A percentile compares a stretch with the other conserved stretches of the same genome.
These are phyloP conservation scores for Mustela nigripes DNA, from an alignment of 2,113 vertebrate genomes.

Conservation along the genomic window DNA sequence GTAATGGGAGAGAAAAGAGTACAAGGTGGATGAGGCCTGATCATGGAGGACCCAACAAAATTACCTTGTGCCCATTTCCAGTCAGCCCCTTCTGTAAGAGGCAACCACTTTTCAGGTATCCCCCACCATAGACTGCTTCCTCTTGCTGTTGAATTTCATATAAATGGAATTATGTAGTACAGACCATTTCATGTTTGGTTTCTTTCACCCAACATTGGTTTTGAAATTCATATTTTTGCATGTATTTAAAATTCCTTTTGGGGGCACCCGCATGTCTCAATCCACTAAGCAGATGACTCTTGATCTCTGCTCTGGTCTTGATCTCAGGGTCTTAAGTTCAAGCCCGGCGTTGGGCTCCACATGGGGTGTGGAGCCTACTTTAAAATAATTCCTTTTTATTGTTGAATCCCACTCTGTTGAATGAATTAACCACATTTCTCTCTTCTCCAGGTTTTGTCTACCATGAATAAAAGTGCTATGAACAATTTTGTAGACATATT, in stretches of 20 bases:
- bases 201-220: not conserved
- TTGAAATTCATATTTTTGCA: not conserved
- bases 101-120: not conserved
- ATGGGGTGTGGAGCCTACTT: not conserved
- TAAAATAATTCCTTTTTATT: not conserved
- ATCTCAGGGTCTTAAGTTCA: not conserved
- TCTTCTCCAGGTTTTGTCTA: not conserved
- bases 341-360: not conserved
- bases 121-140: not conserved
- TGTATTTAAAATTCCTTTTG: not conserved
- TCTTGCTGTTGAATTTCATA: not conserved
- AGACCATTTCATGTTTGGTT: not conserved
- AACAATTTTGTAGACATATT: not conserved
- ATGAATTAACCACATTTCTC: not conserved
- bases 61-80: not conserved
- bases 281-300: not conserved
- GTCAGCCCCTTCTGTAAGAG: not conserved
- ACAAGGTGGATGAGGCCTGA: not conserved
- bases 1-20: not conserved
- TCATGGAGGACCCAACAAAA: too few species aligned
- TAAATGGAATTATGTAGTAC: not conserved
- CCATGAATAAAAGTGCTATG: not conserved
- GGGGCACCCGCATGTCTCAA: not conserved
- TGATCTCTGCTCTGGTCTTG: not conserved
- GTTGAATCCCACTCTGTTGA: not conserved